phyloP scores from a whole-genome alignment of 2,888 invertebrate genomes.

The Fissipunctia ypsillon region DNA sequence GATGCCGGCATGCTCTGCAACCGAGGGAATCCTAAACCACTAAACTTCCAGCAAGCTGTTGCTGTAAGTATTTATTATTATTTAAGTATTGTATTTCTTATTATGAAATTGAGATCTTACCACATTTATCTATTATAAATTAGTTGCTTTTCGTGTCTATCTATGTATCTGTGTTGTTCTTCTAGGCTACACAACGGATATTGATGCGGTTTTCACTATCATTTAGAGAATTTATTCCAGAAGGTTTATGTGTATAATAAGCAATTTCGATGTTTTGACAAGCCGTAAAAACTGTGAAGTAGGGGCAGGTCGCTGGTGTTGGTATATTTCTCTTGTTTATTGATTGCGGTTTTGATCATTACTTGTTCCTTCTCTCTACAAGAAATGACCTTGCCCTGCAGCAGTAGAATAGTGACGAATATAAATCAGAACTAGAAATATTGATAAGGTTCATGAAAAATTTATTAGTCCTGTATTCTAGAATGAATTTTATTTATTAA shows the following conservation, averaged over 20 bases:
- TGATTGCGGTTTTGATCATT: neutral
- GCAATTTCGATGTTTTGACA: neutral
- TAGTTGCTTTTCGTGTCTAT: neutral
- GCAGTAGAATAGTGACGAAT: neutral
- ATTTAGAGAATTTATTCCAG: too few relatives aligned
- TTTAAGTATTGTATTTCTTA: neutral
- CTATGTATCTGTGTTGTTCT: neutral
- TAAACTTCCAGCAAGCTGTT: conserved; percentile 96
- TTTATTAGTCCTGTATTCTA: neutral
- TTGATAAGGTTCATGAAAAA: neutral
- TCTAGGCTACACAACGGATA: neutral
- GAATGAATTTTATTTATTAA: neutral
- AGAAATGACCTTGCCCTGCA: neutral
- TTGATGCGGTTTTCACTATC: neutral
- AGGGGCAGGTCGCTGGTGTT: neutral
- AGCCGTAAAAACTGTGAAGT: neutral
- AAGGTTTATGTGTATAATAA: neutral
- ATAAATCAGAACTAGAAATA: neutral
- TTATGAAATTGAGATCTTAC: neutral
- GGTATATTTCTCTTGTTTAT: neutral
- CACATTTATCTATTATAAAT: neutral
- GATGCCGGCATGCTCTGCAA: conserved; percentile 99
- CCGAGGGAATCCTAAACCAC: conserved; percentile 95
- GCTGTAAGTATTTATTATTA: conserved; percentile 89
- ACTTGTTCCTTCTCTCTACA: neutral